Conservation (phyloP, 2,113 vertebrate species). For the Ursus arctos region DNA sequence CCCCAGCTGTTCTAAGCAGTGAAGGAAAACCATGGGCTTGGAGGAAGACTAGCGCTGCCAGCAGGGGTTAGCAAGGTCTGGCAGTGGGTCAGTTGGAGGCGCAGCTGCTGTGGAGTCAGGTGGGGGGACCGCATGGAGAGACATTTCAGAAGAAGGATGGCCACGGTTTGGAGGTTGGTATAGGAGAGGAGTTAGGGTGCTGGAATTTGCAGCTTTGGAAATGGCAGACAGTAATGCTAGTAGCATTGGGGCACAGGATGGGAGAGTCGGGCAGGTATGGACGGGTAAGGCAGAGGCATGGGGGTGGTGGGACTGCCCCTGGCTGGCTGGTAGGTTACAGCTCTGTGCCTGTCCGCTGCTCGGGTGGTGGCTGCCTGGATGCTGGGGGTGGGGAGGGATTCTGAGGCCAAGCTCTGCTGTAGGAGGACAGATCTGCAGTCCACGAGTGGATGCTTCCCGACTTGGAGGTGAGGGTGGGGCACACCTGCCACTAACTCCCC, state of each 20-base stretch:
- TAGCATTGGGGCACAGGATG: fast-evolving
- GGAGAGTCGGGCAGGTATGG: not conserved
- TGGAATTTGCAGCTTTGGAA: not conserved
- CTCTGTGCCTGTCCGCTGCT: fast-evolving
- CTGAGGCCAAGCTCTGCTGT: not conserved
- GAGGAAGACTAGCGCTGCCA: not conserved
- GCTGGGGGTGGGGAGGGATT: too few species aligned
- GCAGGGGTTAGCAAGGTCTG: not conserved
- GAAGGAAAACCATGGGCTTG: not conserved
- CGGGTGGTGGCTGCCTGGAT: too few species aligned
- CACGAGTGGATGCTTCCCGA: not conserved
- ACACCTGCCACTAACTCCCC: not conserved
- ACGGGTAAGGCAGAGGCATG: not conserved
- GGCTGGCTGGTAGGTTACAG: not conserved
- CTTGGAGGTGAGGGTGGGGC: not conserved
- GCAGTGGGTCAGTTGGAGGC: not conserved
- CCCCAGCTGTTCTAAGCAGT: not conserved
- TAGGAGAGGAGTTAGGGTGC: not conserved
- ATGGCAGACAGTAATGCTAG: not conserved
- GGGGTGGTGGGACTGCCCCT: not conserved
- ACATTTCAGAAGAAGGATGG: not conserved
- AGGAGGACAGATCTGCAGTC: not conserved
- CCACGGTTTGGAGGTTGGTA: not conserved
- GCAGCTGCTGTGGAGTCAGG: not conserved
- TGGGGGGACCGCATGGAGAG: not conserved